phyloP scores from a whole-genome alignment of 2,797 vertebrate genomes.

The Pseudotriccus pelzelni region DNA sequence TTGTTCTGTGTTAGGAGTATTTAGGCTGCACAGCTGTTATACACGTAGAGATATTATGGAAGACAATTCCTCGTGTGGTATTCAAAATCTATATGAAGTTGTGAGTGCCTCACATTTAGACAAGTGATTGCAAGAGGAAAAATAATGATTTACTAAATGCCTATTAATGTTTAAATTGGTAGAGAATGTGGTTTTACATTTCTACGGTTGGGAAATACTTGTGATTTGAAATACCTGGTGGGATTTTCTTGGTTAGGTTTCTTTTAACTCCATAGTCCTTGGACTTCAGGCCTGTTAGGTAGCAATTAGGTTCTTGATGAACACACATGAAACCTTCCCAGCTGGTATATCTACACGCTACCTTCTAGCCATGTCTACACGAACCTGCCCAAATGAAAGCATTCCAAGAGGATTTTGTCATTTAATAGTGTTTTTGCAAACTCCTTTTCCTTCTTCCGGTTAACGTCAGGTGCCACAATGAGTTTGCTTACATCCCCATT shows the following conservation, averaged over 20 bases:
- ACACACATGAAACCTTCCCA: neutral
- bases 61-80: neutral
- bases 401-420: neutral
- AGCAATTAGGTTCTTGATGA: neutral
- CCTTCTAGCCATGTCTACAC: neutral
- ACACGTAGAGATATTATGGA: neutral
- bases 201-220: neutral
- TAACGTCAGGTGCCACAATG: neutral
- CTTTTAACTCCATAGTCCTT: neutral
- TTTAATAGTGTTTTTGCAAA: neutral
- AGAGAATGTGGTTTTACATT: neutral
- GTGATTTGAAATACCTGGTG: neutral
- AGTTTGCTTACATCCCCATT: neutral
- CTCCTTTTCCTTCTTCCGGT: neutral
- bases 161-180: neutral
- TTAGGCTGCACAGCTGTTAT: constrained; percentile 38
- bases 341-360: neutral
- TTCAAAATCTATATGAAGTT: constrained; percentile 20
- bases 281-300: neutral
- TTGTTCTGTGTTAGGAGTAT: neutral
- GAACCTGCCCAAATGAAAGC: neutral
- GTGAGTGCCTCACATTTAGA: neutral
- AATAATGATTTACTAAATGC: neutral
- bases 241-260: neutral
- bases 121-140: neutral